Conservation (phyloP, 2,888 invertebrate genomes). For the Rotaria socialis region DNA sequence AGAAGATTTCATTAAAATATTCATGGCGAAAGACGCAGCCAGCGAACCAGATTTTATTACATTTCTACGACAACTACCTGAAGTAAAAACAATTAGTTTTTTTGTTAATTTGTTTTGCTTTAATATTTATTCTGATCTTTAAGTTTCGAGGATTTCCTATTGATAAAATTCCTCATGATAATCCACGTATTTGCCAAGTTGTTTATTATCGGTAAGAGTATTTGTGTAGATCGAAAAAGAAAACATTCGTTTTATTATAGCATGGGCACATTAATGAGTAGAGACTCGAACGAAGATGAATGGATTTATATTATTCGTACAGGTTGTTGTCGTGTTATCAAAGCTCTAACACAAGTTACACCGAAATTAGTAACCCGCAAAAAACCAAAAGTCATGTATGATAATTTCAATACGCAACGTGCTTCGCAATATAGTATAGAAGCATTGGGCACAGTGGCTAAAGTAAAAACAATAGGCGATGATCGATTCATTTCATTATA, state of each 20-base stretch:
- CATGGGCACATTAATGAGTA: slow-evolving; percentile 55
- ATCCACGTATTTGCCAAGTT: slow-evolving; percentile 55
- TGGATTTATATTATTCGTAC: slow-evolving; percentile 57
- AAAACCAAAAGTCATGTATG: background rate
- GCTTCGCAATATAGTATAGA: background rate
- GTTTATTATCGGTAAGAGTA: slow-evolving; percentile 54
- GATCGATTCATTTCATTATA: background rate
- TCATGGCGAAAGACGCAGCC: slow-evolving; percentile 55
- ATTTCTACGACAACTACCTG: slow-evolving; percentile 50
- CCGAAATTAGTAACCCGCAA: background rate
- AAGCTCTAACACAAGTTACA: slow-evolving; percentile 49
- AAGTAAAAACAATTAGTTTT: slow-evolving; percentile 53
- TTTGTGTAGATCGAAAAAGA: background rate
- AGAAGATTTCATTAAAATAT: slow-evolving; percentile 66
- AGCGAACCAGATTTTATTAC: slow-evolving; percentile 56
- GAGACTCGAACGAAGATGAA: slow-evolving; percentile 54
- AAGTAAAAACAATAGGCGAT: background rate
- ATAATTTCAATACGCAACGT: background rate
- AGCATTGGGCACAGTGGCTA: background rate
- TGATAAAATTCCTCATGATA: slow-evolving; percentile 53
- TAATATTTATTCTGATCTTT: slow-evolving; percentile 50
- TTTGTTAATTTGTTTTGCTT: slow-evolving; percentile 50
- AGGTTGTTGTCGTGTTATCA: slow-evolving; percentile 55
- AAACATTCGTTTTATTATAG: slow-evolving; percentile 49
- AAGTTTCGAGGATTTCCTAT: slow-evolving; percentile 55